Evolutionary conservation across 1,140 invertebrate genomes (phyloP).

Genomic region (Drosophila lini): DNA sequence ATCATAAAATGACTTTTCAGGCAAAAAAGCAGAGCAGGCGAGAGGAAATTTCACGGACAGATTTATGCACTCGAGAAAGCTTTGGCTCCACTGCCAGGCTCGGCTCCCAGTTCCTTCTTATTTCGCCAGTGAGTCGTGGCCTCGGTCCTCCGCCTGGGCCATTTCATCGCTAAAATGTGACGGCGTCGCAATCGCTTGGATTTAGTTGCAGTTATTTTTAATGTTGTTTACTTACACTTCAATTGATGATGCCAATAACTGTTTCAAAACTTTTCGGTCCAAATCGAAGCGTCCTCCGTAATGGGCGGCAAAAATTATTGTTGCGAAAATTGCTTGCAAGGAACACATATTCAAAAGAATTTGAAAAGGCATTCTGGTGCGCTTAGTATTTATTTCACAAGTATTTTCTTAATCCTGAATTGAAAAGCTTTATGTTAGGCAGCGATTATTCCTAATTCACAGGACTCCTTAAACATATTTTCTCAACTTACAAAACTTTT

Average conservation of each 20-base stretch:
- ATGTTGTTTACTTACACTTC: constrained; percentile 83
- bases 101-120: constrained; percentile 19
- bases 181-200: constrained; percentile 78
- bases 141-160: constrained; percentile 41
- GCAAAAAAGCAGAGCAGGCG: constrained; percentile 27
- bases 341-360: constrained; percentile 12
- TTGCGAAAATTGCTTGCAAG: constrained; percentile 36
- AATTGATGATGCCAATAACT: constrained; percentile 83
- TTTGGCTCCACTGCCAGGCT: constrained; percentile 59
- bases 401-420: background rate
- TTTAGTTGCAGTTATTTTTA: constrained; percentile 84
- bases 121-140: constrained; percentile 9
- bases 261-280: constrained; percentile 70
- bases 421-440: no score
- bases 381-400: background rate
- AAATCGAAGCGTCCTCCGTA: constrained; percentile 59
- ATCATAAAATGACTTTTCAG: constrained; percentile 81
- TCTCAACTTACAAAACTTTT: background rate
- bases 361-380: constrained; percentile 1
- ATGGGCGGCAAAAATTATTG: constrained; percentile 28
- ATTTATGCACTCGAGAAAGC: constrained; percentile 80
- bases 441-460: background rate
- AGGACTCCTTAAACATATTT: background rate
- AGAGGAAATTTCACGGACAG: constrained; percentile 76
- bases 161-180: constrained; percentile 75